Evolutionary conservation across 2,888 invertebrate genomes (phyloP), one percentile per base, ranked within the genome.

Genomic region (Caenorhabditis afra): DNA sequence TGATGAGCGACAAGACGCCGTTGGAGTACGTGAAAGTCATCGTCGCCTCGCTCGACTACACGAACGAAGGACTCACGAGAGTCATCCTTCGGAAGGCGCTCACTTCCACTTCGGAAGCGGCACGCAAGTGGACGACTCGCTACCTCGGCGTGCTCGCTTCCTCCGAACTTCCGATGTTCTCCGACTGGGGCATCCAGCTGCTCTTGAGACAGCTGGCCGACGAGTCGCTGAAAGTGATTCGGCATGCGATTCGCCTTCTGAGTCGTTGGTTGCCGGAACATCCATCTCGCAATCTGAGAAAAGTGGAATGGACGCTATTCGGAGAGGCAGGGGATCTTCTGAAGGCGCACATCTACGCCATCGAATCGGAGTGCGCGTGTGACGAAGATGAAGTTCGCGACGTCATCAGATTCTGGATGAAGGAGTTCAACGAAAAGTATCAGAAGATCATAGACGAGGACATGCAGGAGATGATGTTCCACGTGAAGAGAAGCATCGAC

Each of bases 1-100:
- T 96, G 84, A 94, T 95, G 73, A 86, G 88, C 1, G 93, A 94
- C 11, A 93, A 94, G 55, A 95, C 95, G 3, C 94, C 94, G 90
- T 95, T 95, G 87, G 95, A 95, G 90, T 97, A 97, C 91, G 94
- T 96, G 0, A 98, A 98, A 91, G 92, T 98, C 77, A 95, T 96
- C 66, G 94, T 96, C 77, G 95, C 97, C 5, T 95, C 95, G 82
- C 92, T 99, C 86, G 95, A 97, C 91, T 98, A 97, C 90, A 50
- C 59, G 1, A 66, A 52, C 23, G 80, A 77, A 75, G 94, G 94
- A 93, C 87, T 90, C 75, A 88, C 88, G 88, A 91, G 93, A 91
- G 90, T 92, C 35, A 91, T 93, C 22, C 90, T 93, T 29, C 91
- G 91, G 41, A 92, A 92, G 80, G 92, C 92, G 7, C 89, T 93